These are phyloP conservation scores for Pammene fasciana DNA, from an alignment of 2,888 invertebrate genomes.

Conservation along the genomic window DNA sequence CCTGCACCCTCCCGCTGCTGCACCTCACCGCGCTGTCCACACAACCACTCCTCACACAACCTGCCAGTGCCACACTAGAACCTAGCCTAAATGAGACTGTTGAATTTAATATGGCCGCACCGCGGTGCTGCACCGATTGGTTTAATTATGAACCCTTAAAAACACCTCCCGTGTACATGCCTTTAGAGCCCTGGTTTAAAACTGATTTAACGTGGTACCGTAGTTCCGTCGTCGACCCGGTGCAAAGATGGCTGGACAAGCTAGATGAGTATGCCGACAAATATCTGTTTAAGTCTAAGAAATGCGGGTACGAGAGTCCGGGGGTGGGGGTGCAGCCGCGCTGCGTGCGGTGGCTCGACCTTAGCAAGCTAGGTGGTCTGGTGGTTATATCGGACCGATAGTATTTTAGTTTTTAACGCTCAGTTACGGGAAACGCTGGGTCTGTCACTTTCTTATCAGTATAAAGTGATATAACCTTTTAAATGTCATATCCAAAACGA, in stretches of 20 bases:
- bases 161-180: not conserved
- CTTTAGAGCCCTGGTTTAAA: slow-evolving; percentile 14
- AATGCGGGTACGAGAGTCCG: not conserved
- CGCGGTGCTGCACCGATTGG: slow-evolving; percentile 66
- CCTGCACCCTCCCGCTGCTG: slow-evolving; percentile 46
- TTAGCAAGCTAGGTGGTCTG: slow-evolving; percentile 62
- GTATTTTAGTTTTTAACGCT: not conserved
- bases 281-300: not conserved
- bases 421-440: not conserved
- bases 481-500: too few relatives aligned
- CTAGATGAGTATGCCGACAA: slow-evolving; percentile 57
- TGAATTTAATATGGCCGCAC: slow-evolving; percentile 34
- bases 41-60: slow-evolving; percentile 35
- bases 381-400: slow-evolving; percentile 66
- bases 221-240: slow-evolving; percentile 65
- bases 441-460: not conserved
- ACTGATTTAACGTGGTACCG: slow-evolving; percentile 68
- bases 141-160: slow-evolving; percentile 50
- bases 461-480: too few relatives aligned
- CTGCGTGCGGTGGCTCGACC: slow-evolving; percentile 61
- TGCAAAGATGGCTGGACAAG: slow-evolving; percentile 72
- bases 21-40: slow-evolving; percentile 42
- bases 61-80: not conserved
- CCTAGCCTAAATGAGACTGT: slow-evolving; percentile 46
- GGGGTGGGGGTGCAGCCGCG: slow-evolving; percentile 10